These are phyloP conservation scores for Oreortyx pictus DNA, from an alignment of 2,797 vertebrate species.

Conservation along the genomic window DNA sequence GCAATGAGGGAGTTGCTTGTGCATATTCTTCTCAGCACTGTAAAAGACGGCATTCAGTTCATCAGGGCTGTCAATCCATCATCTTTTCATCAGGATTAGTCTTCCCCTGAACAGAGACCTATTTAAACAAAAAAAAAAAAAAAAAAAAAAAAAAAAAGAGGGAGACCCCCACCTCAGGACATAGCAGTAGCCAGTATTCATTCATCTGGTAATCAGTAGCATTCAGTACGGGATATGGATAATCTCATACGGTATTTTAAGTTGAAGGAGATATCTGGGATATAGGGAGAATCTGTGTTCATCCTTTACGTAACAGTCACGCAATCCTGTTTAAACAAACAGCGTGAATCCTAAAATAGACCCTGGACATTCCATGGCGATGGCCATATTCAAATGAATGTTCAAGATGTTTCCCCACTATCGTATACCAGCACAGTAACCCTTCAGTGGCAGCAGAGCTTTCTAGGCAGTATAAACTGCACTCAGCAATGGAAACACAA, in stretches of 20 bases:
- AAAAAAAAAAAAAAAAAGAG: background rate
- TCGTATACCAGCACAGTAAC: conserved; percentile 40
- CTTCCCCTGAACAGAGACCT: background rate
- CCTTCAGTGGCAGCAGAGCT: conserved; percentile 9
- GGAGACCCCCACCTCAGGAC: background rate
- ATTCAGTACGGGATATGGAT: background rate
- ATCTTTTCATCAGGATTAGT: background rate
- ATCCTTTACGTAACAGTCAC: conserved; percentile 50
- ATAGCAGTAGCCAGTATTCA: background rate
- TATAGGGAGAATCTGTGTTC: conserved; percentile 29
- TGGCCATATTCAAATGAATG: conserved; percentile 58
- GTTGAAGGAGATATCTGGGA: background rate
- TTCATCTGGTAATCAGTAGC: background rate
- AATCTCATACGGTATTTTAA: background rate
- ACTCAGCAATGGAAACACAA: background rate
- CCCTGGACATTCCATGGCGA: conserved; percentile 46
- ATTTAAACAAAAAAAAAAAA: background rate
- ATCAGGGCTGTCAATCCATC: background rate
- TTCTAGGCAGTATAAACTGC: background rate
- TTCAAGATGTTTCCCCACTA: conserved; percentile 62
- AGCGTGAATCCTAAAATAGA: conserved; percentile 68
- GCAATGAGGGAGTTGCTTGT: conserved; percentile 14
- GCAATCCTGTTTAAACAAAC: conserved; percentile 64
- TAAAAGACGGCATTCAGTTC: conserved; percentile 30
- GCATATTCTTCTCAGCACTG: background rate